Percentiles rank a stretch among this genome's conserved stretches.
Conservation (phyloP, 2,888 invertebrate genomes). For the Girardia tigrina region DNA sequence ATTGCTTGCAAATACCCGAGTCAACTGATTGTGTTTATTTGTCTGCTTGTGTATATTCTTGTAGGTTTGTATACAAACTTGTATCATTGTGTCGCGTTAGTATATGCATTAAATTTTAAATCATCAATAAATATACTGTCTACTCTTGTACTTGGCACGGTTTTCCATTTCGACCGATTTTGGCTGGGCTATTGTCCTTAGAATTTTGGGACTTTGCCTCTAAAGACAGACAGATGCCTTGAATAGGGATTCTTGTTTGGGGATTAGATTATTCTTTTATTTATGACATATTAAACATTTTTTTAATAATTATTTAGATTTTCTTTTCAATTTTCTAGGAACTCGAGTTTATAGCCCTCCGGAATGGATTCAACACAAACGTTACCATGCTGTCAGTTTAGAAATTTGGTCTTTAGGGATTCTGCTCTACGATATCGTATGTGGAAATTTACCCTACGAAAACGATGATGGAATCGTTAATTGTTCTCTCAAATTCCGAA, state of each 20-base stretch:
- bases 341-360: slow-evolving; percentile 59
- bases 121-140: slow-evolving; percentile 7
- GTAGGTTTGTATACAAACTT: not conserved
- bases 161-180: not conserved
- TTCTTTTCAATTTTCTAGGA: no score
- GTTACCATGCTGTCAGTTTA: slow-evolving; percentile 55
- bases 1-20: not conserved
- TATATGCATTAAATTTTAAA: not conserved
- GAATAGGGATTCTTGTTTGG: not conserved
- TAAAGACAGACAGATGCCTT: not conserved
- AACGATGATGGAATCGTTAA: slow-evolving; percentile 54
- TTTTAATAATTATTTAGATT: not conserved
- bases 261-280: not conserved
- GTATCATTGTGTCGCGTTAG: not conserved
- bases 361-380: slow-evolving; percentile 55
- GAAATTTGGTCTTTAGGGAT: slow-evolving; percentile 58
- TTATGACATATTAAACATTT: not conserved
- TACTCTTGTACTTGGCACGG: slow-evolving; percentile 6
- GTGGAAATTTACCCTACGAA: slow-evolving; percentile 56
- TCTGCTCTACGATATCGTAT: slow-evolving; percentile 57
- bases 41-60: not conserved
- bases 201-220: not conserved
- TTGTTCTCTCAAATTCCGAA: slow-evolving; percentile 46
- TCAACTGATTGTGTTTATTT: not conserved
- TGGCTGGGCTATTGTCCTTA: slow-evolving; percentile 13